Evolutionary conservation across 2,113 vertebrate species (phyloP).

Genomic region (Paramormyrops kingsleyae): DNA sequence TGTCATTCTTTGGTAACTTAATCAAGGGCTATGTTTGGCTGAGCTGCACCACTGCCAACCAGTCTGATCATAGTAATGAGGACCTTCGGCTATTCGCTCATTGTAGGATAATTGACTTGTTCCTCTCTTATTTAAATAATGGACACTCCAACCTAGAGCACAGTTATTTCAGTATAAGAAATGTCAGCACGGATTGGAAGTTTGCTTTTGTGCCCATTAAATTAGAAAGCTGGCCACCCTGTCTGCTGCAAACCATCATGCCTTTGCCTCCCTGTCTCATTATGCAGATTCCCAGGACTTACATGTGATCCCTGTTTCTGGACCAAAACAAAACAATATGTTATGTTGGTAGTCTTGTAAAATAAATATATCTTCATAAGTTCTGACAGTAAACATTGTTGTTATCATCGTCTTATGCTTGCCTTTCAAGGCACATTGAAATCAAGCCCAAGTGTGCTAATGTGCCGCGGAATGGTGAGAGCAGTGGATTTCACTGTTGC

Average conservation of each 20-base stretch:
- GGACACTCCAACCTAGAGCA: conserved; percentile 88
- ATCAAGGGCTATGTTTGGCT: conserved; percentile 81
- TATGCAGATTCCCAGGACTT: conserved; percentile 88
- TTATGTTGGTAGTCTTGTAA: not conserved
- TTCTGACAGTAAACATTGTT: conserved; percentile 58
- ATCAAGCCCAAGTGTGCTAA: conserved; percentile 44
- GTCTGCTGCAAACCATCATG: conserved; percentile 67
- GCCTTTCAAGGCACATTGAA: conserved; percentile 59
- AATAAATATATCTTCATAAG: conserved; percentile 36
- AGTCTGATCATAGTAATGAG: conserved; percentile 98
- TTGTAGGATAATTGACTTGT: conserved; percentile 99
- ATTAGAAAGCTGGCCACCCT: conserved; percentile 95
- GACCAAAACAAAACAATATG: conserved; percentile 6
- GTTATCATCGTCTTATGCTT: conserved; percentile 55
- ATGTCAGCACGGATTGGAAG: conserved; percentile 97
- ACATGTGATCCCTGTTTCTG: conserved; percentile 66
- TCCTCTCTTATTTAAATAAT: conserved; percentile 98
- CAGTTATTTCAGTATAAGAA: conserved; percentile 92
- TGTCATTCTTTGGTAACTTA: conserved; percentile 90
- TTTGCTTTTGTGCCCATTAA: conserved; percentile 89
- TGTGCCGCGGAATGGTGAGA: not conserved
- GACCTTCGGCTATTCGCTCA: conserved; percentile 97
- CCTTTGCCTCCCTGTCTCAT: conserved; percentile 80
- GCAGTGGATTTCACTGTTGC: not conserved
- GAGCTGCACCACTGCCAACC: conserved; percentile 72